Conservation (phyloP, 2,113 vertebrate genomes). For the human region GRCh38 chr6:101127001-101127500, state of each 20-base stretch:
- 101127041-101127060: slow-evolving; percentile 27
- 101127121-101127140: slow-evolving; percentile 9
- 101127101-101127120: background rate
- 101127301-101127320: background rate
- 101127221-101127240: slow-evolving; percentile 3
- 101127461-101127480: background rate
- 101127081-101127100: slow-evolving; percentile 9
- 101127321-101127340: background rate
- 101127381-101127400: slow-evolving; percentile 45
- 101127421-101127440: background rate
- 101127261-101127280: background rate
- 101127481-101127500: background rate
- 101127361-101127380: background rate
- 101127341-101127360: background rate
- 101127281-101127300: background rate
- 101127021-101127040: slow-evolving; percentile 51
- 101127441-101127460: background rate
- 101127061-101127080: slow-evolving; percentile 30
- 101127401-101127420: slow-evolving; percentile 1
- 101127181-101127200: slow-evolving; percentile 45
- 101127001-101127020: slow-evolving; percentile 54
- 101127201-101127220: slow-evolving; percentile 33
- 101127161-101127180: background rate
- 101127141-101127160: background rate
- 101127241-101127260: background rate